Evolutionary conservation across 1,140 invertebrate genomes (phyloP).

Genomic region (Drosophila mauritiana): DNA sequence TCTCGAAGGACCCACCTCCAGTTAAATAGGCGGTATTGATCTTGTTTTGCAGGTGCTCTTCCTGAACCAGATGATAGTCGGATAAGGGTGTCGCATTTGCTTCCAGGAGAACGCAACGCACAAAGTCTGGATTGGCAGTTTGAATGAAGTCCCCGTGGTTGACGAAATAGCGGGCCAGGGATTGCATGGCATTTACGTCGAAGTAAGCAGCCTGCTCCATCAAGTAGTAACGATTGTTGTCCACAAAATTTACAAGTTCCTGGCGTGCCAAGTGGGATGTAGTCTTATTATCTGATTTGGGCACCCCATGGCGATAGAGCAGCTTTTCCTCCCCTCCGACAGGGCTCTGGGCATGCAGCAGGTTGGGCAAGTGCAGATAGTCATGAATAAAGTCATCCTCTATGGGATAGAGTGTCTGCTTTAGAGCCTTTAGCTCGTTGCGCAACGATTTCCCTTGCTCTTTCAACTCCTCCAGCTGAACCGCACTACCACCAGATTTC

Average conservation of each 20-base stretch:
- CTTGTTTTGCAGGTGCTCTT: slow-evolving; percentile 84
- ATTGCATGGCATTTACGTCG: slow-evolving; percentile 86
- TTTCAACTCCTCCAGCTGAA: slow-evolving; percentile 77
- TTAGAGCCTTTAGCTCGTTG: slow-evolving; percentile 86
- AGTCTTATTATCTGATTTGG: background rate
- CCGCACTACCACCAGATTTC: slow-evolving; percentile 24
- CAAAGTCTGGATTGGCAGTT: slow-evolving; percentile 88
- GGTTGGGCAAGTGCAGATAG: slow-evolving; percentile 87
- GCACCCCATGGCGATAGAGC: slow-evolving; percentile 78
- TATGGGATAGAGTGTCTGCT: slow-evolving; percentile 85
- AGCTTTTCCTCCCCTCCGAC: slow-evolving; percentile 68
- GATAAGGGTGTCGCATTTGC: slow-evolving; percentile 86
- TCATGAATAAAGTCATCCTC: slow-evolving; percentile 86
- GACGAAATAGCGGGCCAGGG: slow-evolving; percentile 84
- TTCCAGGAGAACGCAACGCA: slow-evolving; percentile 87
- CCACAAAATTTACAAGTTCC: slow-evolving; percentile 86
- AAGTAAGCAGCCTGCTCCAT: slow-evolving; percentile 87
- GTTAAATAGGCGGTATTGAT: slow-evolving; percentile 86
- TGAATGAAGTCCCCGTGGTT: slow-evolving; percentile 83
- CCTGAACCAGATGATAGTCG: slow-evolving; percentile 85
- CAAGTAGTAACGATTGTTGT: slow-evolving; percentile 86
- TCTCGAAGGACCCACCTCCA: slow-evolving; percentile 86
- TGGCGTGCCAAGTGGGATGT: slow-evolving; percentile 68
- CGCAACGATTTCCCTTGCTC: slow-evolving; percentile 85
- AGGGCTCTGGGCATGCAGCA: slow-evolving; percentile 87